Evolutionary conservation across 2,888 invertebrate species (phyloP), one percentile per base, ranked within the genome.

Genomic region (Lysandra bellargus): DNA sequence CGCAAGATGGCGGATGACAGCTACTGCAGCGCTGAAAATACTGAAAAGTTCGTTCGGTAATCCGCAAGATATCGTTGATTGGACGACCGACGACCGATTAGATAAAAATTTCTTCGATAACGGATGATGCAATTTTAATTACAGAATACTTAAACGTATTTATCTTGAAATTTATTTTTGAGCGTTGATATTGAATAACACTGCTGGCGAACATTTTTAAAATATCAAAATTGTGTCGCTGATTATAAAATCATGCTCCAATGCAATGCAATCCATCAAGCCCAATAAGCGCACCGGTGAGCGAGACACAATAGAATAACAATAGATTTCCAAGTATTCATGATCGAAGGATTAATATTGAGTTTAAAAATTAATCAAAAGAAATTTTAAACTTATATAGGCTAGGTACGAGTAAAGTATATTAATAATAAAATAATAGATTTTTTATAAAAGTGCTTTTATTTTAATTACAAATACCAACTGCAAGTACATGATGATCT

Each of bases 1-100:
- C 81, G 57, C 78, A 80, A 79, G 69, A 78, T 78, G 83, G 84
- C 83, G 83, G 82, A 83, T 80, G 80, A 83, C 75, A 79, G 76
- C 49, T 79, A 49, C 74, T 57, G 69, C 23, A 79, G 30, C 57
- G 77, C 57, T 77, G 33, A 57, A n/a, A 75, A 57, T 14, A 17
- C 69, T 33, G 37, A 69, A 69, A 69, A 14, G 33, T 57, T 57
- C 57, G 57, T 57, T 57, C 33, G 4, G 12, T 37, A 37, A 69
- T 69, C 69, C 69, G 33, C 17, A 69, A 33, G 69, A 37, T 69
- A 69, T 69, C 69, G 17, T 69, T 33, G 69, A 37, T 12, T 69
- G 23, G 69, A 69, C 23, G 23, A 23, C 23, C 23, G 23, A n/a
- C 37, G 17, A 57, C 14, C 4, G 76, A 76, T 76, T 12, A 76